These are phyloP conservation scores for Drosophila virilis DNA, from an alignment of 1,140 invertebrate genomes.

Conservation along the genomic window DNA sequence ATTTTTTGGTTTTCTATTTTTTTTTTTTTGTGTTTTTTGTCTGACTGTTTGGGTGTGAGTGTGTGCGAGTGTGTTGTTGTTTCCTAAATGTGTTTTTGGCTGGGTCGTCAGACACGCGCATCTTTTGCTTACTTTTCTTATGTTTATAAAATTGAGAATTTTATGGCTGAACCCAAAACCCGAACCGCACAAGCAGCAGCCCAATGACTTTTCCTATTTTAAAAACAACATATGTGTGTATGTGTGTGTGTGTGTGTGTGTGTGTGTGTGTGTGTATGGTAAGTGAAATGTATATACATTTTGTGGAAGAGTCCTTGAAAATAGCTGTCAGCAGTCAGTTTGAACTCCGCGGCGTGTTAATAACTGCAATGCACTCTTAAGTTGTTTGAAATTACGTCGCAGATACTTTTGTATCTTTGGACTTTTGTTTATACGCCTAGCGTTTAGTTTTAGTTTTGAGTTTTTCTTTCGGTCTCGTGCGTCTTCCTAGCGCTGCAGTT, in stretches of 20 bases:
- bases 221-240: conserved; percentile 10
- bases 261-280: conserved; percentile 25
- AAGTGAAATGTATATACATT: conserved; percentile 43
- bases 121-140: conserved; percentile 61
- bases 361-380: conserved; percentile 63
- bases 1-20: conserved; percentile 23
- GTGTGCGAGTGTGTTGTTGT: conserved; percentile 37
- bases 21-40: conserved; percentile 43
- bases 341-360: conserved; percentile 48
- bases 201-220: conserved; percentile 50
- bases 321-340: conserved; percentile 57
- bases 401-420: conserved; percentile 64
- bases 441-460: conserved; percentile 24
- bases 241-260: conserved; percentile 1
- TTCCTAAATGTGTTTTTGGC: conserved; percentile 59
- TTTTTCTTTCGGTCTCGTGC: conserved; percentile 3
- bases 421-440: conserved; percentile 53
- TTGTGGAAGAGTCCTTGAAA: conserved; percentile 58
- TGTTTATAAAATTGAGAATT: conserved; percentile 74
- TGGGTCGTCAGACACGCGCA: conserved; percentile 53
- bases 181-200: conserved; percentile 22
- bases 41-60: conserved; percentile 48
- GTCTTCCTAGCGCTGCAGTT: conserved; percentile 6
- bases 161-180: conserved; percentile 59
- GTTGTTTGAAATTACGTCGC: conserved; percentile 51